Evolutionary conservation across 2,113 vertebrate genomes (phyloP).

Genomic region (Peromyscus maniculatus): DNA sequence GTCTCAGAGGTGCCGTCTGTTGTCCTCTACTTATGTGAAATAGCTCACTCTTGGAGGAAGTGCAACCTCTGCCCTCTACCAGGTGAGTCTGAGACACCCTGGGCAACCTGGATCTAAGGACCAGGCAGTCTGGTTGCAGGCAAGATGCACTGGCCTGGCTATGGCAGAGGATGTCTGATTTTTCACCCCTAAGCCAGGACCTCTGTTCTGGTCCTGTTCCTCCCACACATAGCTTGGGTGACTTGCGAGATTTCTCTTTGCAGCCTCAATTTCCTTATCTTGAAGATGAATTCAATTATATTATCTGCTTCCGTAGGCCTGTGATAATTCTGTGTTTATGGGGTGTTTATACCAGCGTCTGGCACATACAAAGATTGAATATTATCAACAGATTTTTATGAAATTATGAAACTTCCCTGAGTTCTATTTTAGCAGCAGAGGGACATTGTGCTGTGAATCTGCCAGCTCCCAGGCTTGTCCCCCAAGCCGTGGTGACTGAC

Average conservation of each 20-base stretch:
- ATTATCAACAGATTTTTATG: background rate
- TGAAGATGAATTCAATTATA: accelerated
- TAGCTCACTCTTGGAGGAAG: background rate
- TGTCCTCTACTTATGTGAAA: accelerated
- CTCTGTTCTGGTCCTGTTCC: background rate
- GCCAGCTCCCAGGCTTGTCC: background rate
- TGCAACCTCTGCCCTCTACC: accelerated
- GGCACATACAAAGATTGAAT: background rate
- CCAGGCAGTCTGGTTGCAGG: no score
- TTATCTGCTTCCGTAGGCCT: accelerated
- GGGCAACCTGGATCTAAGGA: background rate
- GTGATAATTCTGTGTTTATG: background rate
- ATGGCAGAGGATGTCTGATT: accelerated
- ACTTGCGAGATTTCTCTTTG: background rate
- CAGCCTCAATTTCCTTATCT: background rate
- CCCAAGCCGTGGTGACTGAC: background rate
- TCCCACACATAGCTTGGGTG: background rate
- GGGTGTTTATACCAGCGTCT: background rate
- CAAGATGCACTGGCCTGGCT: accelerated
- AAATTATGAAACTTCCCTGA: background rate
- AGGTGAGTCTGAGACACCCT: accelerated
- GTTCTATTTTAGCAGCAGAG: background rate
- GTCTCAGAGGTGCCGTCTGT: no score
- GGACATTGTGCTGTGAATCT: background rate
- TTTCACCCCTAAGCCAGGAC: no score